These are phyloP conservation scores for Dryobates pubescens DNA, from an alignment of 2,797 vertebrate genomes.

Conservation along the genomic window DNA sequence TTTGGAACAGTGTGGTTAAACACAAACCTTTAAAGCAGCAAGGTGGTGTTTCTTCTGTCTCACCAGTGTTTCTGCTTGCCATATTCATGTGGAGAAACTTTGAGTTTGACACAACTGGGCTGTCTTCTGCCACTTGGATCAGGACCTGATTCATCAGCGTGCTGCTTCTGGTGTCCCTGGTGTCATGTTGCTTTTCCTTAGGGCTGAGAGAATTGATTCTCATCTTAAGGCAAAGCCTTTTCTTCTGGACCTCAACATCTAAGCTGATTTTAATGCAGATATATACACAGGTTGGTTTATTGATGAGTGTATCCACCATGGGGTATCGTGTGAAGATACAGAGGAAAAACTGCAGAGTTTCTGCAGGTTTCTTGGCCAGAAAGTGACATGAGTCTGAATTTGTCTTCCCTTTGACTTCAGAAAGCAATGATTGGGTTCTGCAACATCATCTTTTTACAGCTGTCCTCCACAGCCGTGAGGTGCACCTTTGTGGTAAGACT, in stretches of 20 bases:
- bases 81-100: background rate
- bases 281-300: background rate
- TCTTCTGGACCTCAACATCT: background rate
- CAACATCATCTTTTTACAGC: background rate
- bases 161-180: background rate
- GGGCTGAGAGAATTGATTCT: background rate
- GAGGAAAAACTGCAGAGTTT: background rate
- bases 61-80: background rate
- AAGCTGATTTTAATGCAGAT: background rate
- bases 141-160: background rate
- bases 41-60: background rate
- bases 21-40: background rate
- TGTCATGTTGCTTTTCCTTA: background rate
- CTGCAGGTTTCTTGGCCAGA: background rate
- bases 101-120: background rate
- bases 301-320: background rate
- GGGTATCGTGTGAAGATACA: background rate
- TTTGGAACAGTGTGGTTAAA: background rate
- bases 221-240: background rate
- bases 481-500: background rate
- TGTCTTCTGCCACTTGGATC: background rate
- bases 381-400: background rate
- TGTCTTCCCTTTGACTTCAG: background rate
- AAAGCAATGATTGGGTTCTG: accelerated
- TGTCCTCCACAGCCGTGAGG: background rate